A percentile compares a stretch with the other conserved stretches of the same genome.
These are phyloP conservation scores for Dinocampus coccinellae DNA, from an alignment of 2,888 invertebrate genomes.

Conservation along the genomic window DNA sequence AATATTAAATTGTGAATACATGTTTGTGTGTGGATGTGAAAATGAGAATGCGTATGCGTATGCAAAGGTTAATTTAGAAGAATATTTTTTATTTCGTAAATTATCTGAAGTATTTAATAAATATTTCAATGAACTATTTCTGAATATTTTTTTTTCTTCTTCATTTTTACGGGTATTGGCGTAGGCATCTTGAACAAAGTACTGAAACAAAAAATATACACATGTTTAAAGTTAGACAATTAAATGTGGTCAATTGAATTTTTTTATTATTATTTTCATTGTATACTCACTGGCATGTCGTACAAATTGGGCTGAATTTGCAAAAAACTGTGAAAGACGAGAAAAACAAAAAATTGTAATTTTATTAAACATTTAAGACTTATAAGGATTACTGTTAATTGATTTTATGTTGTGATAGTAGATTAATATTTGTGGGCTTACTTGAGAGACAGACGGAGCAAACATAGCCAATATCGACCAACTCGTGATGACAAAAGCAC, in stretches of 20 bases:
- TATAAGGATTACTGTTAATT: constrained; percentile 13
- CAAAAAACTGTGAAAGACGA: constrained; percentile 87
- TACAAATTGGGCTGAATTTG: constrained; percentile 96
- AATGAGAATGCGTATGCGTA: no score
- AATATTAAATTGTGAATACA: not conserved
- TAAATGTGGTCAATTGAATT: constrained; percentile 17
- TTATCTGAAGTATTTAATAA: not conserved
- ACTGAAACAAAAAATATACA: constrained; percentile 74
- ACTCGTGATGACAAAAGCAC: constrained; percentile 96
- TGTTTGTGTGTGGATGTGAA: not conserved
- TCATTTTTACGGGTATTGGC: constrained; percentile 81
- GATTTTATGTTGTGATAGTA: not conserved
- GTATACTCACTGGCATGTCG: constrained; percentile 93
- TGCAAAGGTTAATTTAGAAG: no score
- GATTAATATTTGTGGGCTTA: constrained; percentile 68
- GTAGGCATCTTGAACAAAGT: constrained; percentile 93
- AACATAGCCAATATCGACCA: constrained; percentile 96
- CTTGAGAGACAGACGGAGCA: constrained; percentile 98
- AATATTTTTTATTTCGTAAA: not conserved
- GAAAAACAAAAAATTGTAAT: constrained; percentile 27
- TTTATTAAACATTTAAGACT: constrained; percentile 19
- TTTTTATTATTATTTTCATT: not conserved
- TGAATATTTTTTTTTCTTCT: constrained; percentile 83
- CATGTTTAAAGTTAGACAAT: not conserved
- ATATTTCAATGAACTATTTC: constrained; percentile 47